Percentiles rank a stretch among this genome's conserved stretches.
These are phyloP conservation scores for Serranus cabrilla DNA, from an alignment of 2,797 vertebrate species.

Conservation along the genomic window DNA sequence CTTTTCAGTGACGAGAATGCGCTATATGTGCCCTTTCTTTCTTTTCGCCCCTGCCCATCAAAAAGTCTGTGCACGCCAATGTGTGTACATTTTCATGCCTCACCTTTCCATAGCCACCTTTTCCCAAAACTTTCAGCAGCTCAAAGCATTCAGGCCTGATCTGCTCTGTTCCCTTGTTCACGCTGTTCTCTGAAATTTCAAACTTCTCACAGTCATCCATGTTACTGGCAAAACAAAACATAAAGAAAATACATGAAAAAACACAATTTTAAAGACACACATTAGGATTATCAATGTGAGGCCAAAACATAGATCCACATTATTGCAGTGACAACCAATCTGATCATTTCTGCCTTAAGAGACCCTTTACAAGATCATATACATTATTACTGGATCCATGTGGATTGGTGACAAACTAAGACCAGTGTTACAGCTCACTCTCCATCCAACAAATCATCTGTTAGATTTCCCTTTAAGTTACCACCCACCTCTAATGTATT, in stretches of 20 bases:
- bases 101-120: conserved; percentile 98
- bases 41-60: no score
- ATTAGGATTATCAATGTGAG: neutral
- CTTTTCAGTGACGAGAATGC: no score
- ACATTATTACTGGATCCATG: neutral
- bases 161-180: conserved; percentile 96
- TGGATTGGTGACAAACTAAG: neutral
- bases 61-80: no score
- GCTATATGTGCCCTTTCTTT: no score
- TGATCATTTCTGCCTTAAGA: neutral
- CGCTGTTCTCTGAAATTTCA: conserved; percentile 97
- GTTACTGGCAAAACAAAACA: conserved; percentile 84
- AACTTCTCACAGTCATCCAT: conserved; percentile 98
- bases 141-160: conserved; percentile 97
- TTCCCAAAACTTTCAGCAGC: conserved; percentile 95
- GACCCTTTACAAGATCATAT: neutral
- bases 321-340: neutral
- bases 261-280: conserved; percentile 15
- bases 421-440: neutral
- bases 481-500: neutral
- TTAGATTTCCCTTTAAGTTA: neutral
- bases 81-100: conserved; percentile 66
- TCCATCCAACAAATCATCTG: neutral
- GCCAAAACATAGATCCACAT: neutral
- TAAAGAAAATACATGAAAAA: conserved; percentile 14